These are phyloP conservation scores for Venustaconcha ellipsiformis DNA, from an alignment of 1,140 invertebrate genomes.

Conservation along the genomic window DNA sequence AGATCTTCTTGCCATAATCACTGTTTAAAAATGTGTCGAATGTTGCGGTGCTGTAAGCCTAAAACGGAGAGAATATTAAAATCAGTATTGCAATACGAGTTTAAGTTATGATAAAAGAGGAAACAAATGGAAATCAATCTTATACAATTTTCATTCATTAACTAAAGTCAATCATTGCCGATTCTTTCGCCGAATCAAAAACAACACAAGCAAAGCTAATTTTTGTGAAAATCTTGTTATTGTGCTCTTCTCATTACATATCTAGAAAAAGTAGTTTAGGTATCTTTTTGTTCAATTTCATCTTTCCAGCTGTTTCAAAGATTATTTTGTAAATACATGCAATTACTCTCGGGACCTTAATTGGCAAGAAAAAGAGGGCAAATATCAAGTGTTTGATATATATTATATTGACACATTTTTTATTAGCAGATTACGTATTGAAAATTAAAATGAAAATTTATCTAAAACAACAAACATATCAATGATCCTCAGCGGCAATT, in stretches of 20 bases:
- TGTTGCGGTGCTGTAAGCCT: conserved; percentile 44
- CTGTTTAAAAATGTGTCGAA: conserved; percentile 40
- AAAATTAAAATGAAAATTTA: not conserved
- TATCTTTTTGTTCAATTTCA: no score
- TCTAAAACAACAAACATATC: not conserved
- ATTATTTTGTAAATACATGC: no score
- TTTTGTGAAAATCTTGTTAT: not conserved
- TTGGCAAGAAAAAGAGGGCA: not conserved
- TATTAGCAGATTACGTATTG: no score
- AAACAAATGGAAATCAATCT: not conserved
- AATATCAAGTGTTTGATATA: not conserved
- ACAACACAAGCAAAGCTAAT: not conserved
- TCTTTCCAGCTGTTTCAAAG: no score
- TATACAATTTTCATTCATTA: not conserved
- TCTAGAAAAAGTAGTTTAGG: no score
- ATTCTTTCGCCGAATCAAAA: not conserved
- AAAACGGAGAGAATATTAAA: not conserved
- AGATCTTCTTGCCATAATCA: conserved; percentile 41
- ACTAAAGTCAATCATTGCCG: not conserved
- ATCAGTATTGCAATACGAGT: not conserved
- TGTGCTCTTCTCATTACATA: not conserved
- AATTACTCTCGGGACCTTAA: no score
- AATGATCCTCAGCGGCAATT: not conserved
- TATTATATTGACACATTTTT: not conserved
- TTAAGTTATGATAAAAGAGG: not conserved